Percentiles rank a stretch among this genome's conserved stretches.
These are phyloP conservation scores for Baccha elongata DNA, from an alignment of 2,888 invertebrate genomes.

Conservation along the genomic window DNA sequence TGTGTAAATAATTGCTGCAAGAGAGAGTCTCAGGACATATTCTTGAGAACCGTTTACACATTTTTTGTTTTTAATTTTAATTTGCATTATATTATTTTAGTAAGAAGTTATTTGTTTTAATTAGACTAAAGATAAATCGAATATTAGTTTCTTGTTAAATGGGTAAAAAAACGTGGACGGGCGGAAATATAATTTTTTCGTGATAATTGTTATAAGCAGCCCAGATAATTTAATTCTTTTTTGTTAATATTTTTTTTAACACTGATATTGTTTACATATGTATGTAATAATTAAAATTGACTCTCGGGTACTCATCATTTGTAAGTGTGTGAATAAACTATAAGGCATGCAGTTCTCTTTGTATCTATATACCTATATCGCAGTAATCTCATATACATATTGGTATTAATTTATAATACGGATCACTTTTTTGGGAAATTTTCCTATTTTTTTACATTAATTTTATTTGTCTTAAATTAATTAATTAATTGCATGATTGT, in stretches of 20 bases:
- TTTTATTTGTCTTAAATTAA: conserved; percentile 26
- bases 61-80: conserved; percentile 15
- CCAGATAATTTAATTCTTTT: conserved; percentile 29
- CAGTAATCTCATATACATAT: conserved; percentile 17
- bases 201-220: conserved; percentile 39
- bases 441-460: conserved; percentile 44
- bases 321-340: conserved; percentile 41
- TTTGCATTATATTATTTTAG: not conserved
- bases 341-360: conserved; percentile 27
- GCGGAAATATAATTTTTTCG: conserved; percentile 39
- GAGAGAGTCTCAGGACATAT: conserved; percentile 55
- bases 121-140: conserved; percentile 10
- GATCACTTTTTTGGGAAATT: conserved; percentile 30
- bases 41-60: conserved; percentile 47
- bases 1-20: conserved; percentile 61
- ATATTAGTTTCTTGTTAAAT: conserved; percentile 9
- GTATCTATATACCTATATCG: conserved; percentile 28
- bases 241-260: conserved; percentile 22
- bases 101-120: not conserved
- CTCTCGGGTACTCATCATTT: conserved; percentile 33
- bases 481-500: conserved; percentile 67
- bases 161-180: conserved; percentile 35
- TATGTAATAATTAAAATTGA: conserved; percentile 10
- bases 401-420: conserved; percentile 39
- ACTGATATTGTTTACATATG: conserved; percentile 6